phyloP scores from a whole-genome alignment of 1,140 invertebrate genomes.

The Euwallacea similis region DNA sequence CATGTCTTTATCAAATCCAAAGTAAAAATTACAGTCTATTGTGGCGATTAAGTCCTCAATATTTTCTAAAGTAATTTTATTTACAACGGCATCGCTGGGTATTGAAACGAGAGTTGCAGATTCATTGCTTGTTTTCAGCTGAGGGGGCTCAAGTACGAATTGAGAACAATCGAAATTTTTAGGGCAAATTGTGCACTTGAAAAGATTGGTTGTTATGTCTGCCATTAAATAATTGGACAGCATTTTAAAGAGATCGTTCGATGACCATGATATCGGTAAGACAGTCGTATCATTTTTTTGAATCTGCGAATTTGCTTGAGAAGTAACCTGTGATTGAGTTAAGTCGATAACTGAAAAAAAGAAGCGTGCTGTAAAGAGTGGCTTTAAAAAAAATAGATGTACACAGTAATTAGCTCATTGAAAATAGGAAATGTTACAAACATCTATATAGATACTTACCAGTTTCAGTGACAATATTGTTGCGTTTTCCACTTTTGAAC shows the following conservation, averaged over 20 bases:
- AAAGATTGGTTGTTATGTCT: not conserved
- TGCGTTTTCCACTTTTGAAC: conserved; percentile 31
- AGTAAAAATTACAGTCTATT: conserved; percentile 11
- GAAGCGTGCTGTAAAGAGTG: too few relatives aligned
- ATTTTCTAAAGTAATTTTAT: conserved; percentile 10
- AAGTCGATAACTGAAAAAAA: too few relatives aligned
- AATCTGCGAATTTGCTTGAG: too few relatives aligned
- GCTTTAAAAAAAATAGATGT: too few relatives aligned
- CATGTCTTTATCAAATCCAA: conserved; percentile 1
- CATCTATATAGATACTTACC: too few relatives aligned
- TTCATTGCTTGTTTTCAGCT: not conserved
- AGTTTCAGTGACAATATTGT: too few relatives aligned
- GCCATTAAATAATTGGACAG: not conserved
- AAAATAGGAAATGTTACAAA: too few relatives aligned
- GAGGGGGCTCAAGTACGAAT: conserved; percentile 10
- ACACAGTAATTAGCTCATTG: too few relatives aligned
- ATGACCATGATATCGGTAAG: not conserved
- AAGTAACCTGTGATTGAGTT: too few relatives aligned
- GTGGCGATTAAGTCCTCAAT: conserved; percentile 15
- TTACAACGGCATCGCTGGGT: conserved; percentile 7
- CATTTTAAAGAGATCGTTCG: not conserved
- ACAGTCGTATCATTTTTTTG: too few relatives aligned
- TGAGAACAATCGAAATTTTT: conserved; percentile 5
- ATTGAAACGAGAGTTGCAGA: not conserved
- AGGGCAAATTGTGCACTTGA: not conserved